These are phyloP conservation scores for Desoria tigrina DNA, from an alignment of 2,888 invertebrate species.

Conservation along the genomic window DNA sequence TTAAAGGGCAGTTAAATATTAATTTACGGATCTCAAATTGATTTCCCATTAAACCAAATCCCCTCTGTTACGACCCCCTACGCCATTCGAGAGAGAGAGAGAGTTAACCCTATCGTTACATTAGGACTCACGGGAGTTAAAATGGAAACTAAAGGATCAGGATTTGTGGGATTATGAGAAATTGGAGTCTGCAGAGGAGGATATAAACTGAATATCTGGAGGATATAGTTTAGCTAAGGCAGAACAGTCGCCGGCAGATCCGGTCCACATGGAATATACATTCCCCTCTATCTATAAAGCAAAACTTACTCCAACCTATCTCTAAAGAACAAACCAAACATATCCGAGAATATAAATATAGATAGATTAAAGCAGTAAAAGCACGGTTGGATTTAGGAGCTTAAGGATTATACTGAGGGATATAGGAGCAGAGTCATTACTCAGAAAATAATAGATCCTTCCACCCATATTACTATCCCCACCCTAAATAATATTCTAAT, in stretches of 20 bases:
- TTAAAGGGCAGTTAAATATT: too few relatives aligned
- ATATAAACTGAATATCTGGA: background rate
- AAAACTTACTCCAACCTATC: too few relatives aligned
- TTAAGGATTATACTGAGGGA: conserved; percentile 13
- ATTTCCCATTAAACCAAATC: too few relatives aligned
- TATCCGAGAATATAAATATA: too few relatives aligned
- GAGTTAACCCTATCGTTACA: too few relatives aligned
- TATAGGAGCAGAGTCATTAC: conserved; percentile 12
- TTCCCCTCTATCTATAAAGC: too few relatives aligned
- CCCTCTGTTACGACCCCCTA: too few relatives aligned
- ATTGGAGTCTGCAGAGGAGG: conserved; percentile 7
- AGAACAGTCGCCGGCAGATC: conserved; percentile 6
- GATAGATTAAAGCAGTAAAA: background rate
- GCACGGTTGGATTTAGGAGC: conserved; percentile 13
- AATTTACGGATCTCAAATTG: too few relatives aligned
- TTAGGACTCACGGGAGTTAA: background rate
- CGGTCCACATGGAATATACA: background rate
- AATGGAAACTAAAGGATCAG: conserved; percentile 18
- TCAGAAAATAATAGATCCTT: conserved; percentile 17
- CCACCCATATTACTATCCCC: background rate
- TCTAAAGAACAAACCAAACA: too few relatives aligned
- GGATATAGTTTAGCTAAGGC: background rate
- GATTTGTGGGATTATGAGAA: conserved; percentile 17
- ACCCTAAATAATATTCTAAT: background rate
- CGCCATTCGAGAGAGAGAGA: too few relatives aligned